Evolutionary conservation across 2,888 invertebrate species (phyloP), one percentile per base, ranked within the genome.

Genomic region (Calliopum simillimum): DNA sequence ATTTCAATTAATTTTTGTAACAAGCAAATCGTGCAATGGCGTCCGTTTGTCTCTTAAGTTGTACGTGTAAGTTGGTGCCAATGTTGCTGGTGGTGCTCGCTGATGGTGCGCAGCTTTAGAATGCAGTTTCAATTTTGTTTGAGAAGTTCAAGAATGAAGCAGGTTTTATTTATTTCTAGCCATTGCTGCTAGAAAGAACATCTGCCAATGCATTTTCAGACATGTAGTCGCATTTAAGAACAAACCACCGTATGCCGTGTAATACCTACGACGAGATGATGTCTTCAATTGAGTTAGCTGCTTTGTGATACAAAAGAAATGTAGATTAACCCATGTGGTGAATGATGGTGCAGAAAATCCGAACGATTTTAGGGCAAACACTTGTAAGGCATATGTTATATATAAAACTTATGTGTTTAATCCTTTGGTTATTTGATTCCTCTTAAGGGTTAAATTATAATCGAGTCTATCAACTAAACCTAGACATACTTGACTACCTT

Each of bases 1-100:
- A 73, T 69, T 73, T 69, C 73, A 73, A 71, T 73, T 73, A 71
- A 70, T 71, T 70, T 69, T 63, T 66, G 68, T 79, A 81, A 83
- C 82, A 83, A 81, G 79, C 78, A 83, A 83, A 83, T 83, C 83
- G 83, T 83, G 83, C 81, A 76, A 79, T 80, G 83, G 83, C 83
- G 83, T 82, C 83, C 82, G 83, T 79, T 82, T 83, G 83, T 83
- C 83, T 83, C 82, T 33, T 33, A 81, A 79, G 77, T 76, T 78
- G 78, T 77, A 76, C 78, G 78, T 79, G 25, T 53, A 41, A 14
- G 21, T 21, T 25, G 19, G 56, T 23, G 56, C 33, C 16, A 51
- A 51, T 19, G 19, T 51, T n/a, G n/a, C 21, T 51, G 51, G 14
- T 8, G 33, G 8, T 33, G 33, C 33, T 33, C 33, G n/a, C 19